These are phyloP conservation scores for Narcine bancroftii DNA, from an alignment of 2,113 vertebrate species.

Conservation along the genomic window DNA sequence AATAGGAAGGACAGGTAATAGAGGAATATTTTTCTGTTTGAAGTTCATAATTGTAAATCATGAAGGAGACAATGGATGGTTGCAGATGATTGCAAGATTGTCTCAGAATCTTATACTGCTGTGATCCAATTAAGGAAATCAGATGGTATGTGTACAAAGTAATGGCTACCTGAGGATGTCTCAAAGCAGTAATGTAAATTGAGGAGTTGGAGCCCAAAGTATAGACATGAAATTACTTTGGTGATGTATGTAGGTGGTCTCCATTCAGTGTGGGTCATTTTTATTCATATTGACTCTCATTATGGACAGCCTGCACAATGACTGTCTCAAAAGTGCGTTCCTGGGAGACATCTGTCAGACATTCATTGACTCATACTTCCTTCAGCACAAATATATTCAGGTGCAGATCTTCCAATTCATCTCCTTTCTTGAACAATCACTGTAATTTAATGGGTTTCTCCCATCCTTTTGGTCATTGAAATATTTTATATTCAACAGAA, in stretches of 20 bases:
- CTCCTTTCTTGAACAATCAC: no score
- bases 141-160: neutral
- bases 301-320: no score
- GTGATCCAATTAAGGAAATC: constrained; percentile 15
- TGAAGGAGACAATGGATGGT: neutral
- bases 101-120: constrained; percentile 2
- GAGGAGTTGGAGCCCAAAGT: neutral
- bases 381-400: neutral
- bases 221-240: neutral
- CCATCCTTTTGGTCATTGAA: no score
- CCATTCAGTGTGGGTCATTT: neutral
- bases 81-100: neutral
- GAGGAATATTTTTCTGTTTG: constrained; percentile 4
- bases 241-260: neutral
- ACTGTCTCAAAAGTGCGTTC: no score
- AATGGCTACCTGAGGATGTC: constrained; percentile 23
- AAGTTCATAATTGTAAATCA: neutral
- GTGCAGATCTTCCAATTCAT: no score
- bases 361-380: neutral
- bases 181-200: constrained; percentile 10
- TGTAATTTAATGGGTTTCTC: no score
- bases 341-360: neutral
- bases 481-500: no score
- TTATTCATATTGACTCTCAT: neutral
- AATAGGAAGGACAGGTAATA: neutral